phyloP scores from a whole-genome alignment of 2,888 invertebrate species.

The Thereva nobilitata region DNA sequence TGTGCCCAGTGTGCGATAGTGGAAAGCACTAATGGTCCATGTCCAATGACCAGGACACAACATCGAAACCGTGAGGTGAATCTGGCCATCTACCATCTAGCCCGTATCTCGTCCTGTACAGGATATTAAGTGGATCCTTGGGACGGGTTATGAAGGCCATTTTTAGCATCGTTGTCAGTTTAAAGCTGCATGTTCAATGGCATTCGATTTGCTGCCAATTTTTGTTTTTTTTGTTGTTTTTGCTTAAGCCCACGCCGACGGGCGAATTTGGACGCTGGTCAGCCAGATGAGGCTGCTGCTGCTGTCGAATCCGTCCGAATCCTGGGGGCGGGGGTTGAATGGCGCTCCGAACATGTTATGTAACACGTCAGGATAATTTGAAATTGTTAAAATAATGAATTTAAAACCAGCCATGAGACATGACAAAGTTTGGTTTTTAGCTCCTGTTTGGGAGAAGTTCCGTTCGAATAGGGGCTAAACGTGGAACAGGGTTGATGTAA shows the following conservation, averaged over 20 bases:
- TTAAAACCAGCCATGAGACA: too few relatives aligned
- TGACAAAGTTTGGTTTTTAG: too few relatives aligned
- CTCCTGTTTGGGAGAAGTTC: too few relatives aligned
- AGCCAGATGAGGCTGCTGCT: conserved; percentile 13
- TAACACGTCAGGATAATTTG: conserved; percentile 1
- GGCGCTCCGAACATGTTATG: conserved; percentile 5
- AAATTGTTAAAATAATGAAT: too few relatives aligned
- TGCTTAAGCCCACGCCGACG: conserved; percentile 4
- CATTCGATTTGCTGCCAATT: conserved; percentile 27
- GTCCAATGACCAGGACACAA: conserved; percentile 30
- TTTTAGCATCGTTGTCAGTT: conserved; percentile 16
- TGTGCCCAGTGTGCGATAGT: conserved; percentile 20
- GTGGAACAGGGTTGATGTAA: too few relatives aligned
- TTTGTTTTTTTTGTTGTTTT: conserved; percentile 5
- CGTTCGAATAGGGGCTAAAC: too few relatives aligned
- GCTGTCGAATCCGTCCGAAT: conserved; percentile 21
- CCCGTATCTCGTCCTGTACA: conserved; percentile 2
- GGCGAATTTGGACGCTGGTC: too few relatives aligned
- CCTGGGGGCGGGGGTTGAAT: background rate
- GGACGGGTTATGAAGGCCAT: background rate
- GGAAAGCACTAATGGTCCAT: conserved; percentile 32
- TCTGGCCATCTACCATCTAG: background rate
- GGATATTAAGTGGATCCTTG: background rate
- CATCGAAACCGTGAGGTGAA: conserved; percentile 17
- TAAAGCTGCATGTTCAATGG: conserved; percentile 20